These are phyloP conservation scores for Embidobia sp. DNA, from an alignment of 2,888 invertebrate genomes.

Conservation along the genomic window DNA sequence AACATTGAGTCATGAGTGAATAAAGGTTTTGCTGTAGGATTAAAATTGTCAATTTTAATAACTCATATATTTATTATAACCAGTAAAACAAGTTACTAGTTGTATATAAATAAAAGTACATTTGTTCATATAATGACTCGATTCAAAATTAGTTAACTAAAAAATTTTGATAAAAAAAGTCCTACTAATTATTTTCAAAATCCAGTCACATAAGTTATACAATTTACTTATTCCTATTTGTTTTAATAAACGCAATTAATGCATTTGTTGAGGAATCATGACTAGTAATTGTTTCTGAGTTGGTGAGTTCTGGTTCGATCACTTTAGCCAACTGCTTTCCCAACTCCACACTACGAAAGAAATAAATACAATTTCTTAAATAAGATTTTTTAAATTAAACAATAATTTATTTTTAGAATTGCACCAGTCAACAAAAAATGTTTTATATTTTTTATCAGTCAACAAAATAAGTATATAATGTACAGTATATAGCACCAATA, in stretches of 20 bases:
- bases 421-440: too few species aligned
- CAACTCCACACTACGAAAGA: slow-evolving; percentile 90
- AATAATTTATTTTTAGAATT: too few species aligned
- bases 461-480: too few species aligned
- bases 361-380: too few species aligned
- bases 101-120: slow-evolving; percentile 22
- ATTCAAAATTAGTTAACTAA: slow-evolving; percentile 1
- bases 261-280: slow-evolving; percentile 99
- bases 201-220: slow-evolving; percentile 82
- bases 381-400: too few species aligned
- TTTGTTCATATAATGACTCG: not conserved
- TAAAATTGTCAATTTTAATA: too few species aligned
- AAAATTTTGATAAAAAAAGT: not conserved
- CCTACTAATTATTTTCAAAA: slow-evolving; percentile 96
- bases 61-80: not conserved
- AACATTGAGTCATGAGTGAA: too few species aligned
- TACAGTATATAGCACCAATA: too few species aligned
- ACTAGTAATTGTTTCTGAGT: slow-evolving; percentile 85
- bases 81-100: not conserved
- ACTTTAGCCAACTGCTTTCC: slow-evolving; percentile 99
- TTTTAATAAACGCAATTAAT: slow-evolving; percentile 96
- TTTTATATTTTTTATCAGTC: too few species aligned
- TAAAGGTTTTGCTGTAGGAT: too few species aligned
- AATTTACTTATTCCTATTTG: slow-evolving; percentile 84
- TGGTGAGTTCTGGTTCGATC: slow-evolving; percentile 96